Evolutionary conservation across 2,797 vertebrate genomes (phyloP).

Genomic region (Molossus molossus): DNA sequence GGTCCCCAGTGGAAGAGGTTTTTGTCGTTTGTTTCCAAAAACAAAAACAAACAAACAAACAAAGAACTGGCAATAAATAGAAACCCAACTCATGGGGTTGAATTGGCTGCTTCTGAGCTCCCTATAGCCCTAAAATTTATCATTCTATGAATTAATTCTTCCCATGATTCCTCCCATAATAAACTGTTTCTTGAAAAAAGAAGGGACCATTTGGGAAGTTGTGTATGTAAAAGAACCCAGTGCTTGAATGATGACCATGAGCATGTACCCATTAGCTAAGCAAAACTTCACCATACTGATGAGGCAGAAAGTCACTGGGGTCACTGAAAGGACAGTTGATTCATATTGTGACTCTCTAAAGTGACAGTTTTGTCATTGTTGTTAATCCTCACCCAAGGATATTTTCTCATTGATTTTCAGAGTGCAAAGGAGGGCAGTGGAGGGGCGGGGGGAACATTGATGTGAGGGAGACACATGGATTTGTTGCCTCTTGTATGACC

Average conservation of each 20-base stretch:
- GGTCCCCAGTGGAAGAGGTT: not conserved
- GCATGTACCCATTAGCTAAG: not conserved
- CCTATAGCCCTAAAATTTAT: not conserved
- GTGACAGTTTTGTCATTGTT: not conserved
- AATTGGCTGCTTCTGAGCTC: not conserved
- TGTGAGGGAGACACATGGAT: too few species aligned
- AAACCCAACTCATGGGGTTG: not conserved
- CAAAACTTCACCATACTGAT: not conserved
- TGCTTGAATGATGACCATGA: not conserved
- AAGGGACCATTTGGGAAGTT: not conserved
- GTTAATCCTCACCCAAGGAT: too few species aligned
- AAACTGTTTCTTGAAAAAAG: conserved; percentile 9
- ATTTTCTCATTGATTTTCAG: too few species aligned
- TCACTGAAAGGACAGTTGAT: not conserved
- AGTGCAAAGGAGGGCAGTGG: too few species aligned
- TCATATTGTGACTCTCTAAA: not conserved
- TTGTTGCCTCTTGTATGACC: too few species aligned
- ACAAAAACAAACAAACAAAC: not conserved
- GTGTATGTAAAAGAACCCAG: not conserved
- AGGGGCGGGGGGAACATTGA: too few species aligned
- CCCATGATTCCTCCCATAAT: not conserved
- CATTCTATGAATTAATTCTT: conserved; percentile 31
- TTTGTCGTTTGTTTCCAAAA: not conserved
- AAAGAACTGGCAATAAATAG: not conserved
- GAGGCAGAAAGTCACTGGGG: not conserved